These are phyloP conservation scores for Phasianus colchicus DNA, from an alignment of 2,113 vertebrate species.

Conservation along the genomic window DNA sequence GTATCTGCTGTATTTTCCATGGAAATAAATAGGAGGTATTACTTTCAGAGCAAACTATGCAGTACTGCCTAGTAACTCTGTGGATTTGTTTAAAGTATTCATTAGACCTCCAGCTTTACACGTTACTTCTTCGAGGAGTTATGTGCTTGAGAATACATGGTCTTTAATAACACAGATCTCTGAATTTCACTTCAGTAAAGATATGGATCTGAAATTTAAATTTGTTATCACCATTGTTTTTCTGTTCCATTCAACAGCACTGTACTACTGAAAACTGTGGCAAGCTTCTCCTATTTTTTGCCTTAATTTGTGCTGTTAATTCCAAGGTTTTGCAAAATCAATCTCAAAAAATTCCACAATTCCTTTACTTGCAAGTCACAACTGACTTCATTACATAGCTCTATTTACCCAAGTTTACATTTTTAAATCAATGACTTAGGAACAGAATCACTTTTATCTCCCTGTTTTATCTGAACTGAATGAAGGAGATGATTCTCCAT, in stretches of 20 bases:
- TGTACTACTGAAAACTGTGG: background rate
- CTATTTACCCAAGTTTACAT: constrained; percentile 2
- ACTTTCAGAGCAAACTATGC: no score
- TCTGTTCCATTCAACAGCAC: background rate
- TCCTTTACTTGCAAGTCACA: background rate
- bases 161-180: background rate
- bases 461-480: constrained; percentile 46
- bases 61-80: background rate
- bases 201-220: background rate
- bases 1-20: no score
- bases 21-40: no score
- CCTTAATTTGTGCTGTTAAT: background rate
- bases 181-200: background rate
- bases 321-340: background rate
- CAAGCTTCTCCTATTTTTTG: background rate
- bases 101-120: background rate
- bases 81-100: background rate
- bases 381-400: background rate
- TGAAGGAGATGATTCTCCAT: constrained; percentile 50
- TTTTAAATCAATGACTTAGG: constrained; percentile 15
- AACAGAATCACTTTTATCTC: constrained; percentile 14
- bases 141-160: background rate
- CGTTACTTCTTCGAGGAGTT: background rate
- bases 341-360: background rate
- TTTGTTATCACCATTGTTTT: background rate